Evolutionary conservation across 2,888 invertebrate species (phyloP).

Genomic region (Limnephilus auricula): DNA sequence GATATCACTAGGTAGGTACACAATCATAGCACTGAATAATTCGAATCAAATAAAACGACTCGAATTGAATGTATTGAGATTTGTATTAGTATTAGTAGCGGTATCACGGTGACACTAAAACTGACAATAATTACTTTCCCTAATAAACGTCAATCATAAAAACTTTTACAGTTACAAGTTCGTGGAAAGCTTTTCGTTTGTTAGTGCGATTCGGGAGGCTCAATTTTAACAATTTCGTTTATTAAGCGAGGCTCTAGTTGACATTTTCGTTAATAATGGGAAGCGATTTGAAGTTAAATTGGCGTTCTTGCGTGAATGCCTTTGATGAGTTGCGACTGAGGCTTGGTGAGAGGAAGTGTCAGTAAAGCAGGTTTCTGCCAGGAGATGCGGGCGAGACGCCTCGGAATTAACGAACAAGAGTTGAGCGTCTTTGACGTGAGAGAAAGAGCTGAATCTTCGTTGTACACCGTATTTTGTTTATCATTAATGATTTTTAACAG

Average conservation of each 20-base stretch:
- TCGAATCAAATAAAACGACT: neutral
- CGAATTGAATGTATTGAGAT: neutral
- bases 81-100: neutral
- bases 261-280: slow-evolving; percentile 52
- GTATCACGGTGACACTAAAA: neutral
- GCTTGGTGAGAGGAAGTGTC: slow-evolving; percentile 15
- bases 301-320: slow-evolving; percentile 55
- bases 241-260: slow-evolving; percentile 45
- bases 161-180: slow-evolving; percentile 22
- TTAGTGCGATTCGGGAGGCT: slow-evolving; percentile 6
- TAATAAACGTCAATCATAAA: slow-evolving; percentile 15
- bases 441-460: slow-evolving; percentile 11
- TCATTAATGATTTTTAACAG: slow-evolving; percentile 4
- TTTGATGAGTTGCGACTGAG: slow-evolving; percentile 54
- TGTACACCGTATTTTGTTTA: neutral
- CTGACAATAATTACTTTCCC: neutral
- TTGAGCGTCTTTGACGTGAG: slow-evolving; percentile 1
- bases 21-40: neutral
- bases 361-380: slow-evolving; percentile 13
- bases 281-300: slow-evolving; percentile 52
- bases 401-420: slow-evolving; percentile 35
- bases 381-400: slow-evolving; percentile 44
- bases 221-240: slow-evolving; percentile 55
- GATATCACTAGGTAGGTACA: too few relatives aligned
- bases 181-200: slow-evolving; percentile 7